Evolutionary conservation across 2,113 vertebrate species (phyloP).

Genomic region (Lophius piscatorius): DNA sequence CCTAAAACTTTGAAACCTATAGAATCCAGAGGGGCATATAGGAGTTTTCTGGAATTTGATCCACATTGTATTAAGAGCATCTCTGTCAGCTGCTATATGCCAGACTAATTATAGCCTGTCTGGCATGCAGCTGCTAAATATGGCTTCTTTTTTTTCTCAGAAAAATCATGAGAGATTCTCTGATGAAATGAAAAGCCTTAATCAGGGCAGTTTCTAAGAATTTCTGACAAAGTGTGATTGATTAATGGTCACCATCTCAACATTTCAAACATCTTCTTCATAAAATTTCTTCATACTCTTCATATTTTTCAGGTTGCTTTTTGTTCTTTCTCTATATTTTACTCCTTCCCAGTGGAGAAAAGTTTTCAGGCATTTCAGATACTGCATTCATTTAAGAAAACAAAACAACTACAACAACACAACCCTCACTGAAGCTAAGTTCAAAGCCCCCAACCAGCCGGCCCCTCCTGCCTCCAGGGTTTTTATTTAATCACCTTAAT

Average conservation of each 20-base stretch:
- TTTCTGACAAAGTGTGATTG: conserved; percentile 7
- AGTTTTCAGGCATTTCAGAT: conserved; percentile 43
- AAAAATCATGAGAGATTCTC: conserved; percentile 5
- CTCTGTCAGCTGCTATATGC: conserved; percentile 33
- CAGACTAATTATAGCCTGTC: conserved; percentile 51
- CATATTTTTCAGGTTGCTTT: conserved; percentile 17
- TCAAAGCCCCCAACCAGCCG: conserved; percentile 38
- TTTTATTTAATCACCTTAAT: conserved; percentile 77
- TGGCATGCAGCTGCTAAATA: conserved; percentile 40
- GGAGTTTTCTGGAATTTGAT: conserved; percentile 13
- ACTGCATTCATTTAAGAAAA: conserved; percentile 21
- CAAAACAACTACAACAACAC: neutral
- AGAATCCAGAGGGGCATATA: neutral
- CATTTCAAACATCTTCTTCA: conserved; percentile 1
- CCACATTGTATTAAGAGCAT: conserved; percentile 39
- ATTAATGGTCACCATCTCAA: neutral
- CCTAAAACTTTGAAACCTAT: neutral
- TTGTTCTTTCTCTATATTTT: conserved; percentile 40
- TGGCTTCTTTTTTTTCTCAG: neutral
- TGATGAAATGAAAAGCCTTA: neutral
- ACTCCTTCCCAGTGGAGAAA: conserved; percentile 11
- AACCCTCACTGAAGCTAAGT: conserved; percentile 4
- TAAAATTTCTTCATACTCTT: neutral
- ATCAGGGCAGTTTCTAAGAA: neutral
- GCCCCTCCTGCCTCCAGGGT: conserved; percentile 43